These are phyloP conservation scores for Benthosema pterotum DNA, from an alignment of 2,797 vertebrate genomes.

Conservation along the genomic window DNA sequence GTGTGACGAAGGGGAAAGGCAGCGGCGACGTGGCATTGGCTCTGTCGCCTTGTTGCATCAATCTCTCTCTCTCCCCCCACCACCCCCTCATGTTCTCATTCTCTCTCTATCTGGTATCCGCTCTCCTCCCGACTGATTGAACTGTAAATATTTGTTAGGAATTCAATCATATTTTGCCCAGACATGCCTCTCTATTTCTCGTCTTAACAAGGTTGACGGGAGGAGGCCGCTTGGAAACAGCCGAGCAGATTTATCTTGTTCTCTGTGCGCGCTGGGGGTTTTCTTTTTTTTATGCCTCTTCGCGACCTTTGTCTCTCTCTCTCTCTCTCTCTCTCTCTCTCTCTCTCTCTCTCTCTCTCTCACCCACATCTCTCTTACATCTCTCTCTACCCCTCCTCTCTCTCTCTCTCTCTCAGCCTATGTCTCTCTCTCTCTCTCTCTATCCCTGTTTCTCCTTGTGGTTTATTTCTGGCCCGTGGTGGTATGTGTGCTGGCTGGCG, in stretches of 20 bases:
- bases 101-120: conserved; percentile 5
- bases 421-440: conserved; percentile 24
- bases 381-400: conserved; percentile 20
- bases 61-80: conserved; percentile 15
- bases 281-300: background rate
- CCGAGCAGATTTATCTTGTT: background rate
- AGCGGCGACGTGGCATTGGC: too few relatives aligned
- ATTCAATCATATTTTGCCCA: too few relatives aligned
- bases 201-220: background rate
- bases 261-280: background rate
- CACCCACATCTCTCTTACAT: conserved; percentile 28
- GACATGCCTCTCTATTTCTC: background rate
- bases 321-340: conserved; percentile 11
- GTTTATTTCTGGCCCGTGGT: conserved; percentile 76
- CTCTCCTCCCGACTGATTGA: background rate
- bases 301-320: conserved; percentile 10
- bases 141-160: too few relatives aligned
- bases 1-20: too few relatives aligned
- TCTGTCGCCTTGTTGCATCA: background rate
- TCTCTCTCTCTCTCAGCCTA: conserved; percentile 10
- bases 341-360: background rate
- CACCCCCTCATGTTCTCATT: background rate
- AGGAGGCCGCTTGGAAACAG: too few relatives aligned
- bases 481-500: conserved; percentile 70
- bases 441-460: conserved; percentile 20